Percentiles rank a stretch among this genome's conserved stretches.
Conservation (phyloP, 92 coral and sea anemone genomes). For the Galaxea fascicularis region DNA sequence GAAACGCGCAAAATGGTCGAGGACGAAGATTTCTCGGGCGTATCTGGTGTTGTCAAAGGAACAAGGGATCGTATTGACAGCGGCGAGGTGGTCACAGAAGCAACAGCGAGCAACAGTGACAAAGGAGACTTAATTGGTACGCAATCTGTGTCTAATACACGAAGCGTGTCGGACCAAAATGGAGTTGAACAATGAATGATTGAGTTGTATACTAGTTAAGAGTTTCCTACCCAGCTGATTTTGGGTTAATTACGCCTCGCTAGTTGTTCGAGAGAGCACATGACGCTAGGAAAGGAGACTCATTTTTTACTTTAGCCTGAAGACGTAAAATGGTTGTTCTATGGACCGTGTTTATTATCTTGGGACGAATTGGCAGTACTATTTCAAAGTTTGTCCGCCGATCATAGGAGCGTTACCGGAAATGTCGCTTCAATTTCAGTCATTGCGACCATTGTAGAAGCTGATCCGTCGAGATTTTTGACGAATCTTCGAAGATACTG, state of each 20-base stretch:
- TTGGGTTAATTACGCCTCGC: not conserved
- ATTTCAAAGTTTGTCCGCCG: too few species aligned
- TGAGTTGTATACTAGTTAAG: not conserved
- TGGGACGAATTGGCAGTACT: too few species aligned
- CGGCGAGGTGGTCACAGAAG: conserved; percentile 29
- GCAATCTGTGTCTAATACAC: conserved; percentile 10
- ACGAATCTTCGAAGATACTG: too few species aligned
- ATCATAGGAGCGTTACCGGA: too few species aligned
- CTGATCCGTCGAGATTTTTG: too few species aligned
- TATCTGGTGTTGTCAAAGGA: conserved; percentile 43
- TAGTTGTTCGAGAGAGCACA: not conserved
- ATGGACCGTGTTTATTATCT: too few species aligned
- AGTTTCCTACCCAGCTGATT: not conserved
- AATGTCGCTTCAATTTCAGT: too few species aligned
- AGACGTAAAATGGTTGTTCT: too few species aligned
- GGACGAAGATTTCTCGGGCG: conserved; percentile 69
- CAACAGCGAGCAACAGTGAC: conserved; percentile 19
- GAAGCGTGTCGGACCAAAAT: conserved; percentile 13
- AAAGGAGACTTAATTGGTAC: conserved; percentile 19
- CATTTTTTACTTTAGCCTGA: too few species aligned
- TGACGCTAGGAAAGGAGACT: too few species aligned
- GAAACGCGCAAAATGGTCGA: conserved; percentile 68
- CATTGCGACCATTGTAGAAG: too few species aligned
- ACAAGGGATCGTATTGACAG: conserved; percentile 40
- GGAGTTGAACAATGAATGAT: conserved; percentile 9